These are phyloP conservation scores for Pseudococcus longispinus DNA, from an alignment of 2,888 invertebrate species.

Conservation along the genomic window DNA sequence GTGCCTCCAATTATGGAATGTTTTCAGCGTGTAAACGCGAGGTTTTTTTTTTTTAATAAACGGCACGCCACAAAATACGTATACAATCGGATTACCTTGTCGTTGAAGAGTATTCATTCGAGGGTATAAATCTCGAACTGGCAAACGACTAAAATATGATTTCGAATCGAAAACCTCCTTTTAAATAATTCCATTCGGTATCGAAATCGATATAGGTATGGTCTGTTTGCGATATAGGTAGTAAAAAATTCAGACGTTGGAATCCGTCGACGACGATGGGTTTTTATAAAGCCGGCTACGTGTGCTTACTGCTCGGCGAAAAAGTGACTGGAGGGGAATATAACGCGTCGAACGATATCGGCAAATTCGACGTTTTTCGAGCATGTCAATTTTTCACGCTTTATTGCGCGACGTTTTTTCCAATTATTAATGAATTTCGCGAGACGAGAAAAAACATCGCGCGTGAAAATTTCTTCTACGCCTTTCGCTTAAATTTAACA, in stretches of 20 bases:
- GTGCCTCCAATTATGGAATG: conserved; percentile 20
- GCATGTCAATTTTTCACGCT: background rate
- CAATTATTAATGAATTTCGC: conserved; percentile 15
- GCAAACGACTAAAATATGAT: background rate
- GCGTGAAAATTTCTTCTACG: background rate
- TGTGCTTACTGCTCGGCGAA: no score
- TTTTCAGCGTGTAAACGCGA: background rate
- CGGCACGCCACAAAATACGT: background rate
- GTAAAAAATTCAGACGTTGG: background rate
- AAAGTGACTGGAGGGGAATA: background rate
- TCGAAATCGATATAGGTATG: background rate
- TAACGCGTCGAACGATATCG: background rate
- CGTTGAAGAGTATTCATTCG: background rate
- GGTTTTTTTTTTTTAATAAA: background rate
- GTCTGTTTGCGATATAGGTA: background rate
- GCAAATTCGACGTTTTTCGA: background rate
- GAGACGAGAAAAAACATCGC: background rate
- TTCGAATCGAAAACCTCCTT: background rate
- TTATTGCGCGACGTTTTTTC: background rate
- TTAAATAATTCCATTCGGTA: background rate
- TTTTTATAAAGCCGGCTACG: background rate
- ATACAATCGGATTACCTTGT: background rate
- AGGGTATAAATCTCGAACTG: background rate
- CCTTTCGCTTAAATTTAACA: background rate
- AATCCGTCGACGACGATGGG: background rate